phyloP scores from a whole-genome alignment of 2,113 vertebrate species.

The Clupea harengus region DNA sequence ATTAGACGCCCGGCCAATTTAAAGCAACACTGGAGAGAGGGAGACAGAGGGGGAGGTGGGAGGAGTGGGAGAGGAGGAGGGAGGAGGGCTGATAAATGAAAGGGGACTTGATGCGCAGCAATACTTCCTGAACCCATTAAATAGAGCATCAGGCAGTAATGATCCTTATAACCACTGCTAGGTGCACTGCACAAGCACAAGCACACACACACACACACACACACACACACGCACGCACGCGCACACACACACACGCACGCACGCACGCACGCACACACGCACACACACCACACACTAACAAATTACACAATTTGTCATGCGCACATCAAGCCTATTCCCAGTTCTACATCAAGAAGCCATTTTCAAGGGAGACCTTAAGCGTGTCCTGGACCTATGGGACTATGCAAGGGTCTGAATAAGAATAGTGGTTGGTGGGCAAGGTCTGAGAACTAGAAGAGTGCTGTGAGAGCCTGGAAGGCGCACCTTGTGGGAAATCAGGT shows the following conservation, averaged over 20 bases:
- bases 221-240: conserved; percentile 16
- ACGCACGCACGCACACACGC: conserved; percentile 18
- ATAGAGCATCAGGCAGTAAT: conserved; percentile 59
- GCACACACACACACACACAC: conserved; percentile 14
- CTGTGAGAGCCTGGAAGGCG: too few relatives aligned
- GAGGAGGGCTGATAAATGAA: conserved; percentile 58
- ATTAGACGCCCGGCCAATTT: conserved; percentile 57
- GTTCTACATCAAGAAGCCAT: background rate
- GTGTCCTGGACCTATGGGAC: too few relatives aligned
- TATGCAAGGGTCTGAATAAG: too few relatives aligned
- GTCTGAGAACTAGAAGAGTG: too few relatives aligned
- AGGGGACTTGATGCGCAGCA: conserved; percentile 57
- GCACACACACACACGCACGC: background rate
- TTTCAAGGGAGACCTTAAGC: background rate
- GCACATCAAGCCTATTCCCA: background rate
- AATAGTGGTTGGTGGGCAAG: background rate
- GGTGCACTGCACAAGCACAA: conserved; percentile 18
- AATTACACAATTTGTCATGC: background rate
- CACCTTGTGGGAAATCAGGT: too few relatives aligned
- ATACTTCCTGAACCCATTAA: conserved; percentile 65
- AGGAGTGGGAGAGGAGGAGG: conserved; percentile 10
- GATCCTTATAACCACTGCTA: conserved; percentile 45
- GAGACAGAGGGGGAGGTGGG: background rate
- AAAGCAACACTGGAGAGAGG: conserved; percentile 26
- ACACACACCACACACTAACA: background rate